Evolutionary conservation across 2,888 invertebrate genomes (phyloP).

Genomic region (Netelia inedita): DNA sequence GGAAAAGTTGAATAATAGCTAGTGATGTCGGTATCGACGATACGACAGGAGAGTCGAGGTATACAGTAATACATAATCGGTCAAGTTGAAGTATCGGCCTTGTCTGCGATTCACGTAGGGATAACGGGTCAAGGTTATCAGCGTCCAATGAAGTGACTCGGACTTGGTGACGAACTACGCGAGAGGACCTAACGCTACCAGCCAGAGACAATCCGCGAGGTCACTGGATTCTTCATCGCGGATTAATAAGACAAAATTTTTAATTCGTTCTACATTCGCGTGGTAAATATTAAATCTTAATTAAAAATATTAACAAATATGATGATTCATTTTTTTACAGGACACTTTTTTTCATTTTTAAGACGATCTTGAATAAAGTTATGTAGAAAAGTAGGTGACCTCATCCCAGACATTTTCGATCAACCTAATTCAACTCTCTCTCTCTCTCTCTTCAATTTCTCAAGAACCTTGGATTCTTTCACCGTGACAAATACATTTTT

Average conservation of each 20-base stretch:
- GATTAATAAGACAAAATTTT: background rate
- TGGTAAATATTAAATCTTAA: background rate
- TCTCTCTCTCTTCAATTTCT: background rate
- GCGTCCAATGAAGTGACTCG: conserved; percentile 54
- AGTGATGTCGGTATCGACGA: background rate
- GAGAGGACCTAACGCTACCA: conserved; percentile 64
- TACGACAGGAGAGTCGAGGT: background rate
- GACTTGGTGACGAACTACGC: conserved; percentile 46
- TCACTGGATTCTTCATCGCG: background rate
- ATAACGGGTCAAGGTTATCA: conserved; percentile 80
- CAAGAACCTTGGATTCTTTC: background rate
- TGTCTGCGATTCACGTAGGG: conserved; percentile 74
- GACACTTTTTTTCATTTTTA: background rate
- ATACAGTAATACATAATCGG: conserved; percentile 72
- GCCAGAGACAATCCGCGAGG: background rate
- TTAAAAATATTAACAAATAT: background rate
- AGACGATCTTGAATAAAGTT: background rate
- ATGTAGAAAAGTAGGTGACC: conserved; percentile 14
- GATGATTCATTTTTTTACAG: background rate
- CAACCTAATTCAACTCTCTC: background rate
- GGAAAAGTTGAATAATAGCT: conserved; percentile 14
- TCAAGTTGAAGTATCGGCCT: conserved; percentile 80
- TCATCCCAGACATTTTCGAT: background rate
- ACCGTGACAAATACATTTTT: background rate
- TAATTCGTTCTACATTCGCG: background rate